A percentile compares a stretch with the other conserved stretches of the same genome.
phyloP scores from a whole-genome alignment of 2,888 invertebrate genomes.

The Cetonia aurata region DNA sequence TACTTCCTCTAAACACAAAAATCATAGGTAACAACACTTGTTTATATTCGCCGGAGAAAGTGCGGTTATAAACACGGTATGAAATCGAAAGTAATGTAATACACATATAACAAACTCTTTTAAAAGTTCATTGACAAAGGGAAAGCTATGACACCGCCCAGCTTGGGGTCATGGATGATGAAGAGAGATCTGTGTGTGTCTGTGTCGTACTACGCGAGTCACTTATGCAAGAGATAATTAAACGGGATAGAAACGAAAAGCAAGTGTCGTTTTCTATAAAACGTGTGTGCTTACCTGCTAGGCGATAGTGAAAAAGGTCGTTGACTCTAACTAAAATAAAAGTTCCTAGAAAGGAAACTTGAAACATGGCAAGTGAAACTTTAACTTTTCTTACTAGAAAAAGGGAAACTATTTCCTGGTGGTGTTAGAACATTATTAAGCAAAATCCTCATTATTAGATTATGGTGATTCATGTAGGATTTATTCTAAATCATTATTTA shows the following conservation, averaged over 20 bases:
- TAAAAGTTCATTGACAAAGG: conserved; percentile 36
- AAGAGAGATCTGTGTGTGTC: conserved; percentile 8
- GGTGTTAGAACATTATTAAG: no score
- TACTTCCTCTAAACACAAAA: no score
- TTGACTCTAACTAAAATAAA: background rate
- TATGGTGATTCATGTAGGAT: no score
- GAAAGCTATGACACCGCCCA: conserved; percentile 13
- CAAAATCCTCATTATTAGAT: no score
- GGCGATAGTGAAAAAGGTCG: background rate
- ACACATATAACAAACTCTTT: background rate
- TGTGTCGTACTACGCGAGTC: background rate
- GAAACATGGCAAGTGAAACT: no score
- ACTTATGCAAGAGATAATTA: background rate
- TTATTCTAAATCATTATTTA: no score
- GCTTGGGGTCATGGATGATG: conserved; percentile 15
- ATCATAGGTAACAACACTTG: background rate
- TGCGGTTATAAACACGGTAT: background rate
- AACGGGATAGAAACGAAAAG: background rate
- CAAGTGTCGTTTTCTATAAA: conserved; percentile 17
- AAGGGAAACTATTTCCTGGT: no score
- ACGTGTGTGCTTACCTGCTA: background rate
- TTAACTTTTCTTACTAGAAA: no score
- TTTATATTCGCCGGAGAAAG: conserved; percentile 11
- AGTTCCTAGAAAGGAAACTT: no score
- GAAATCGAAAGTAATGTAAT: conserved; percentile 24